phyloP scores from a whole-genome alignment of 2,888 invertebrate genomes.

The Drosophila lacicola region DNA sequence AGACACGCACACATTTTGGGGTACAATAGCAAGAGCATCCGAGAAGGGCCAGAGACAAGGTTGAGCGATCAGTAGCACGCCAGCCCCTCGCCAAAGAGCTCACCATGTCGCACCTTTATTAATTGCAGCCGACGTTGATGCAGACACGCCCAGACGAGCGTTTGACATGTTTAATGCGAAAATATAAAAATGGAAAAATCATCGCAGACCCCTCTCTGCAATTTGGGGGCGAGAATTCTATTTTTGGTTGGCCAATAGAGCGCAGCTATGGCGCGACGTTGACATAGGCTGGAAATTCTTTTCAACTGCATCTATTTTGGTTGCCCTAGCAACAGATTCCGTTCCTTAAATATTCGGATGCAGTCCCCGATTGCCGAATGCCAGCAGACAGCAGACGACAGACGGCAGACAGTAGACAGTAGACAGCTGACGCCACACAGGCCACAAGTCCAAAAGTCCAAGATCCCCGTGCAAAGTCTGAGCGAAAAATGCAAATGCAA shows the following conservation, averaged over 20 bases:
- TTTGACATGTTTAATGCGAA: slow-evolving; percentile 79
- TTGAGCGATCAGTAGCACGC: slow-evolving; percentile 39
- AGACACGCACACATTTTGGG: slow-evolving; percentile 31
- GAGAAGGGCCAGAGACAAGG: slow-evolving; percentile 9
- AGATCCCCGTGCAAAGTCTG: slow-evolving; percentile 33
- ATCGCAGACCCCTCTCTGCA: not conserved
- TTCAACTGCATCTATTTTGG: slow-evolving; percentile 49
- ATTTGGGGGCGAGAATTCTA: slow-evolving; percentile 53
- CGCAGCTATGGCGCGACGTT: slow-evolving; percentile 47
- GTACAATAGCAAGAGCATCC: not conserved
- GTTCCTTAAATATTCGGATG: slow-evolving; percentile 17
- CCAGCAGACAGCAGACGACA: slow-evolving; percentile 13
- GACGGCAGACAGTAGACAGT: slow-evolving; percentile 24
- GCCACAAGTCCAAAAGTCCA: slow-evolving; percentile 39
- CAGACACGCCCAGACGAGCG: slow-evolving; percentile 67
- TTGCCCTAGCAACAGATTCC: slow-evolving; percentile 44
- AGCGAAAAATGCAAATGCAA: slow-evolving; percentile 16
- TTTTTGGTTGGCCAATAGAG: slow-evolving; percentile 41
- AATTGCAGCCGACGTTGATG: slow-evolving; percentile 75
- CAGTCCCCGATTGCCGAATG: slow-evolving; percentile 24
- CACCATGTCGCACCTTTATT: slow-evolving; percentile 82
- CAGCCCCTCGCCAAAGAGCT: slow-evolving; percentile 29
- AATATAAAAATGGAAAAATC: slow-evolving; percentile 22
- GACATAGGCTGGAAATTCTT: slow-evolving; percentile 75
- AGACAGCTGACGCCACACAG: slow-evolving; percentile 53